These are phyloP conservation scores for Acanthiza pusilla DNA, from an alignment of 2,797 vertebrate species.

Conservation along the genomic window DNA sequence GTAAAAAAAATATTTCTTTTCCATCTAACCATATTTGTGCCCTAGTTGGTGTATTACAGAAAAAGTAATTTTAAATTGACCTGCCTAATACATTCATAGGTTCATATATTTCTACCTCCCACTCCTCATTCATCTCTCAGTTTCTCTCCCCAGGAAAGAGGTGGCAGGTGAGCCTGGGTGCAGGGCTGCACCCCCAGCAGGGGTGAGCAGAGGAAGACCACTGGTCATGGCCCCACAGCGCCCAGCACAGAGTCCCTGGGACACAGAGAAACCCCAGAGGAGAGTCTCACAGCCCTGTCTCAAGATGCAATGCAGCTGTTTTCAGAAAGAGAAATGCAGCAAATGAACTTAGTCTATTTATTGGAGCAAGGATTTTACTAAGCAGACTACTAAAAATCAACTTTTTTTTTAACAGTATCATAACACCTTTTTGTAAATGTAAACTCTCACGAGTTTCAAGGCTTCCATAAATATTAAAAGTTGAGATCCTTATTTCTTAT, in stretches of 20 bases:
- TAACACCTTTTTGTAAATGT: background rate
- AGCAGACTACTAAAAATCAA: background rate
- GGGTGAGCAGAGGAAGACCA: background rate
- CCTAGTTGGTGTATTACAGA: background rate
- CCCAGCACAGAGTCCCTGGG: fast-evolving
- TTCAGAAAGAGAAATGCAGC: background rate
- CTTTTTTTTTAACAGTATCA: background rate
- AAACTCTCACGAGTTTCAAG: background rate
- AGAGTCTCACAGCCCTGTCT: background rate
- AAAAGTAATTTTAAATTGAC: background rate
- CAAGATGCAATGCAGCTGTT: background rate
- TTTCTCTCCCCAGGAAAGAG: background rate
- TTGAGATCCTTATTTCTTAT: background rate
- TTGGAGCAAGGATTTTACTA: background rate
- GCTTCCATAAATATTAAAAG: background rate
- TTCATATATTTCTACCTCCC: background rate
- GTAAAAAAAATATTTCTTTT: background rate
- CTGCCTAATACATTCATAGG: background rate
- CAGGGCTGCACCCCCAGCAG: background rate
- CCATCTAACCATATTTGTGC: background rate
- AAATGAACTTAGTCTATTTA: background rate
- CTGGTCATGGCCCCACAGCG: background rate
- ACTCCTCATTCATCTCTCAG: background rate
- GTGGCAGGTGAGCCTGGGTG: background rate
- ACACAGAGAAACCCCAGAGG: fast-evolving